phyloP scores from a whole-genome alignment of 2,113 vertebrate genomes.

The Tonatia bakeri region DNA sequence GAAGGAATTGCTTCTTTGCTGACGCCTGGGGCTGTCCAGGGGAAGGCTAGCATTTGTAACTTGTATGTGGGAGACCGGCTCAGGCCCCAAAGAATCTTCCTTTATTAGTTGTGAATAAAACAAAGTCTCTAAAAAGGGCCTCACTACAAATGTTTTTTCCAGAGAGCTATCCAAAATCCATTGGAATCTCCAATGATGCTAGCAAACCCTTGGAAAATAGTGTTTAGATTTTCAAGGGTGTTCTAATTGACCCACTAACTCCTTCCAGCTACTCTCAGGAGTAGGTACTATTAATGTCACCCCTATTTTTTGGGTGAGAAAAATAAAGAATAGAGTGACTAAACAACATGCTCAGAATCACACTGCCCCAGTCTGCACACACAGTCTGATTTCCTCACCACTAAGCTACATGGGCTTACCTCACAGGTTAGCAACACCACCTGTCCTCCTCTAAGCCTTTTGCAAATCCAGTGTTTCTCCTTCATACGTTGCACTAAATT shows the following conservation, averaged over 20 bases:
- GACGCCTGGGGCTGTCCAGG: background rate
- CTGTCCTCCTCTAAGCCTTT: background rate
- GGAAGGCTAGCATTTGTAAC: background rate
- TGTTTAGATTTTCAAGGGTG: background rate
- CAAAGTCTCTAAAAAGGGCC: background rate
- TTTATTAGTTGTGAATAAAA: background rate
- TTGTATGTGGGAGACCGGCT: background rate
- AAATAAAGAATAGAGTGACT: background rate
- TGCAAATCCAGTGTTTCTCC: background rate
- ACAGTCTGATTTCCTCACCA: background rate
- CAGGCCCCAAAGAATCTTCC: background rate
- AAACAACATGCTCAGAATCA: background rate
- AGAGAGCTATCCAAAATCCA: background rate
- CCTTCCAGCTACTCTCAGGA: background rate
- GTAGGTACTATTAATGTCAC: background rate
- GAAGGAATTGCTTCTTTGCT: background rate
- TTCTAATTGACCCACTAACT: background rate
- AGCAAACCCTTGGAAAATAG: background rate
- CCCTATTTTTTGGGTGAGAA: background rate
- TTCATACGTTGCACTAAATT: background rate
- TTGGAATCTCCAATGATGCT: background rate
- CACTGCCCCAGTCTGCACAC: too few relatives aligned
- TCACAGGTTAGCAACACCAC: background rate
- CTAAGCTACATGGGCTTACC: background rate
- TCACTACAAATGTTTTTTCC: background rate